Evolutionary conservation across 2,888 invertebrate genomes (phyloP).

Genomic region (Celastrina argiolus): DNA sequence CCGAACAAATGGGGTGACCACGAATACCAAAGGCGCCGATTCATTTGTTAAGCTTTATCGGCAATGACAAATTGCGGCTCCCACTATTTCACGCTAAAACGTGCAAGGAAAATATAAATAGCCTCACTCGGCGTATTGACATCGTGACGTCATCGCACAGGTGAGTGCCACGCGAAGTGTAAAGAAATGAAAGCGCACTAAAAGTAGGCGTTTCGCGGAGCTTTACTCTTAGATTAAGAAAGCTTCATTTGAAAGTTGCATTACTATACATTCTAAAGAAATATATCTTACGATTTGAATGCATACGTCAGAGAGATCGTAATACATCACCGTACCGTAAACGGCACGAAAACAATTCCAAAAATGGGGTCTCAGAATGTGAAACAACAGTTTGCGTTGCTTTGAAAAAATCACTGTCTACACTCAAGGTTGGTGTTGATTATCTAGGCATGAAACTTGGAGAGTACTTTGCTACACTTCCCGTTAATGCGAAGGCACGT

Average conservation of each 20-base stretch:
- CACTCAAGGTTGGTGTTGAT: constrained; percentile 52
- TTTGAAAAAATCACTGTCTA: constrained; percentile 40
- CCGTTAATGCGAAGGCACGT: constrained; percentile 74
- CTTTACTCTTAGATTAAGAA: background rate
- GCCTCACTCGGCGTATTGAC: constrained; percentile 11
- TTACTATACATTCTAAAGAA: background rate
- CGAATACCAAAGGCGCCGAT: constrained; percentile 56
- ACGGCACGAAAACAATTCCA: background rate
- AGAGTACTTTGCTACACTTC: constrained; percentile 65
- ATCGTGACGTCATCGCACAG: constrained; percentile 9
- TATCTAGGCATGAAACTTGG: constrained; percentile 68
- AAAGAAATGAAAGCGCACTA: background rate
- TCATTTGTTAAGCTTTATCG: constrained; percentile 72
- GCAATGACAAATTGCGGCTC: constrained; percentile 63
- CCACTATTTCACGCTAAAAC: constrained; percentile 45
- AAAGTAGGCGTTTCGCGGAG: background rate
- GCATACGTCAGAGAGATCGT: background rate
- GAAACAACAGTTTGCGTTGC: constrained; percentile 25
- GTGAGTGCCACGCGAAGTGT: background rate
- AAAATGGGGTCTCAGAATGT: constrained; percentile 14
- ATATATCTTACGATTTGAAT: background rate
- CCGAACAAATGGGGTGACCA: constrained; percentile 58
- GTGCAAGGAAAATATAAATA: constrained; percentile 19
- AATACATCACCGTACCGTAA: background rate
- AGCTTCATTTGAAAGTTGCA: background rate